Evolutionary conservation across 2,113 vertebrate species (phyloP).

Genomic region (Choloepus hoffmanni): DNA sequence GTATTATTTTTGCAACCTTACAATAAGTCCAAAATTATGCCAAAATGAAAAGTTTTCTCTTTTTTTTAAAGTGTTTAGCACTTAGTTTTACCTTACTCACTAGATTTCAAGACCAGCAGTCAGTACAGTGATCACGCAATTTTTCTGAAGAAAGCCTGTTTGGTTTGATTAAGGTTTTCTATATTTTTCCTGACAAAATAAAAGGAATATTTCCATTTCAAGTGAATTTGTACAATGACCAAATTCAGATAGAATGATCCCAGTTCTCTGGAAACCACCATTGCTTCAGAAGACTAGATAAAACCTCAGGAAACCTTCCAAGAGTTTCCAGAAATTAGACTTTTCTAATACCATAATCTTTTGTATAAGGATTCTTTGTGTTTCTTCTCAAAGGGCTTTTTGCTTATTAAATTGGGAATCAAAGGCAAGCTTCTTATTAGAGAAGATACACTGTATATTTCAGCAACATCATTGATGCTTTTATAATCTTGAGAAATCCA

Average conservation of each 20-base stretch:
- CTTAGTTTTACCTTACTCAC: not conserved
- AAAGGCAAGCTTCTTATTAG: not conserved
- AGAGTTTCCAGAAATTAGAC: not conserved
- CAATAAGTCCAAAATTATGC: not conserved
- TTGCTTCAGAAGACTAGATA: not conserved
- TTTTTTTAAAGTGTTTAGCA: no score
- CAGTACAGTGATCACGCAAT: not conserved
- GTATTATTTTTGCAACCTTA: not conserved
- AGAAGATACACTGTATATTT: not conserved
- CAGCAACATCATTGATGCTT: not conserved
- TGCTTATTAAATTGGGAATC: not conserved
- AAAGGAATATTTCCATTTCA: not conserved
- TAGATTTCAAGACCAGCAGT: not conserved
- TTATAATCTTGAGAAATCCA: not conserved
- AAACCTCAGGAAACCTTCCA: not conserved
- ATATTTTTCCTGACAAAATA: not conserved
- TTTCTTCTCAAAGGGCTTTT: not conserved
- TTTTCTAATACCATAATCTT: not conserved
- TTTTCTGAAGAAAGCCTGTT: not conserved
- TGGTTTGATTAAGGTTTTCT: not conserved
- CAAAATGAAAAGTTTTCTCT: not conserved
- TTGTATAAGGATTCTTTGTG: not conserved
- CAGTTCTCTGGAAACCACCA: not conserved
- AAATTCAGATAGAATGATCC: constrained; percentile 26
- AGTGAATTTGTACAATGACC: not conserved